Percentiles rank a stretch among this genome's conserved stretches.
These are phyloP conservation scores for Eueremaeus valkanovi DNA, from an alignment of 2,888 invertebrate species.

Conservation along the genomic window DNA sequence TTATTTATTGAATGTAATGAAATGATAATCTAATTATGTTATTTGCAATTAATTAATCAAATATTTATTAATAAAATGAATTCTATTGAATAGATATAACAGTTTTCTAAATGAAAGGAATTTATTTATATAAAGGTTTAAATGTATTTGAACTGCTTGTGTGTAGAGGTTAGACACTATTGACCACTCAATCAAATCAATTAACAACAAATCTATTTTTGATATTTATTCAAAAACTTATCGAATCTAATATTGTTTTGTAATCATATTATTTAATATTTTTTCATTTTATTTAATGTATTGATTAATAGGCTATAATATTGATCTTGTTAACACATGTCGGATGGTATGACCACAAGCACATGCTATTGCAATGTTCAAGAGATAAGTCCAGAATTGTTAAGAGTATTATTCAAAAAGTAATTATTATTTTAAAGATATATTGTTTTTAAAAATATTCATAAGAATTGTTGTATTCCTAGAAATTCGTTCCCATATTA, in stretches of 20 bases:
- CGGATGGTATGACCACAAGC: constrained; percentile 33
- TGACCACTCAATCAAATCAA: neutral
- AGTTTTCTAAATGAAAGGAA: constrained; percentile 20
- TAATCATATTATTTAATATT: neutral
- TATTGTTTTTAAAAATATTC: constrained; percentile 30
- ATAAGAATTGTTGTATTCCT: constrained; percentile 40
- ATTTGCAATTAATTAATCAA: neutral
- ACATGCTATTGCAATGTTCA: constrained; percentile 43
- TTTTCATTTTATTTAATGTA: neutral
- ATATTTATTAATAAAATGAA: neutral
- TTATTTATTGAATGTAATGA: neutral
- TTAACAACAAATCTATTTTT: neutral
- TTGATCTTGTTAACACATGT: constrained; percentile 16
- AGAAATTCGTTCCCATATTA: constrained; percentile 83
- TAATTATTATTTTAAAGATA: constrained; percentile 48
- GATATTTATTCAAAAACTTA: neutral
- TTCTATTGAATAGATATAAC: neutral
- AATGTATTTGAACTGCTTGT: constrained; percentile 27
- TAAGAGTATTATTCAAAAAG: constrained; percentile 75
- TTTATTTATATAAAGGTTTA: neutral
- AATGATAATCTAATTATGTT: neutral
- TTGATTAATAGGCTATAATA: constrained; percentile 8
- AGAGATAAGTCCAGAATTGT: constrained; percentile 72
- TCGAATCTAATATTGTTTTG: neutral
- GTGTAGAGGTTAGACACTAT: constrained; percentile 13